Percentiles rank a stretch among this genome's conserved stretches.
These are phyloP conservation scores for Potamilus streckersoni DNA, from an alignment of 1,140 invertebrate species.

Conservation along the genomic window DNA sequence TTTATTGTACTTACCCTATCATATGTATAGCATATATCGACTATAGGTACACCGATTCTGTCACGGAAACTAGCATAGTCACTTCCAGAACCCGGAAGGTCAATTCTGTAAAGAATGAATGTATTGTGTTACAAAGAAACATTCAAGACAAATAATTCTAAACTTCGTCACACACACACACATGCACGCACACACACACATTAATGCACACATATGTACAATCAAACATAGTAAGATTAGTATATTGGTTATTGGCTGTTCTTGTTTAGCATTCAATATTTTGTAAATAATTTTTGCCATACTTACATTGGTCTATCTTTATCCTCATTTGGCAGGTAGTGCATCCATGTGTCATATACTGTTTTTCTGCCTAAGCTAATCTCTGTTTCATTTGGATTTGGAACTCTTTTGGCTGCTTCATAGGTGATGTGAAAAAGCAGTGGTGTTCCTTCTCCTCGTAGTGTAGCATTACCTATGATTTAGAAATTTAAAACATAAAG, in stretches of 20 bases:
- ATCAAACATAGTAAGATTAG: too few relatives aligned
- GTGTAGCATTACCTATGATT: constrained; percentile 39
- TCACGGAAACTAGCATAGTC: constrained; percentile 28
- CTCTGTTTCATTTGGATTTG: constrained; percentile 60
- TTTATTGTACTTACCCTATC: not conserved
- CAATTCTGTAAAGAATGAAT: constrained; percentile 9
- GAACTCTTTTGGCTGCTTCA: constrained; percentile 44
- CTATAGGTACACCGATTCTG: constrained; percentile 16
- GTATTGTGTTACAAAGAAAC: not conserved
- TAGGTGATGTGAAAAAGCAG: constrained; percentile 33
- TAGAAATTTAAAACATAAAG: too few relatives aligned
- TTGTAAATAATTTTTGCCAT: too few relatives aligned
- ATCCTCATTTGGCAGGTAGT: constrained; percentile 14
- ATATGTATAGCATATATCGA: constrained; percentile 24
- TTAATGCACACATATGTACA: too few relatives aligned
- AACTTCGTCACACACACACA: too few relatives aligned
- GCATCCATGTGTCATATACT: constrained; percentile 63
- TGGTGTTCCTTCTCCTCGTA: constrained; percentile 35
- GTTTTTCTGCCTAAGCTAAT: constrained; percentile 43
- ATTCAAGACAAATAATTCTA: too few relatives aligned
- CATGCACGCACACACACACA: too few relatives aligned
- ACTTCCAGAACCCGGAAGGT: constrained; percentile 24
- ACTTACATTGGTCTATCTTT: constrained; percentile 17
- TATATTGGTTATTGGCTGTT: too few relatives aligned
- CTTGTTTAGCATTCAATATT: too few relatives aligned